phyloP scores from a whole-genome alignment of 2,113 vertebrate genomes.

The Carassius gibelio region DNA sequence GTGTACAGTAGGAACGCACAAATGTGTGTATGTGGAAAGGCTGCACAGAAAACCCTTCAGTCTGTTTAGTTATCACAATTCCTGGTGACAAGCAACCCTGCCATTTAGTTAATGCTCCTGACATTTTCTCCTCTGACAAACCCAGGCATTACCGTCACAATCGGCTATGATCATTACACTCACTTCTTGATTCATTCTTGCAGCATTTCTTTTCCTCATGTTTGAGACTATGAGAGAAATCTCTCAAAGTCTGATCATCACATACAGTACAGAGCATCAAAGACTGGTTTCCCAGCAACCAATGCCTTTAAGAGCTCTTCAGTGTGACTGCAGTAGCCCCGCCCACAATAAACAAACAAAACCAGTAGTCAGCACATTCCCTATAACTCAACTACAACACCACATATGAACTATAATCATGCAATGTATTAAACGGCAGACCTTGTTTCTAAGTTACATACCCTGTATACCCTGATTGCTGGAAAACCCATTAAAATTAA shows the following conservation, averaged over 20 bases:
- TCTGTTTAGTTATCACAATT: neutral
- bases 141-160: neutral
- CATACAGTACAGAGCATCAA: conserved; percentile 37
- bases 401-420: neutral
- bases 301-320: conserved; percentile 32
- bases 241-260: conserved; percentile 28
- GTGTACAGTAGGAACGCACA: conserved; percentile 53
- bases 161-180: neutral
- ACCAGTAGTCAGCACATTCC: conserved; percentile 24
- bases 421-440: neutral
- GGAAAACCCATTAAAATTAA: neutral
- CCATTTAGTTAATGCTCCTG: conserved; percentile 7
- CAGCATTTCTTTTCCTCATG: neutral
- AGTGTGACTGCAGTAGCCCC: conserved; percentile 8
- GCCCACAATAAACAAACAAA: conserved; percentile 31
- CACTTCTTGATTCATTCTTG: neutral
- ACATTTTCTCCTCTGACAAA: conserved; percentile 1
- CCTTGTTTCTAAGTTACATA: neutral
- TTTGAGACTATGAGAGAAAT: conserved; percentile 18
- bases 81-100: neutral
- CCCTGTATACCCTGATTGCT: neutral
- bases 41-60: conserved; percentile 17
- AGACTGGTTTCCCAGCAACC: conserved; percentile 48
- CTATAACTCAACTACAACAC: neutral
- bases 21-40: conserved; percentile 51